Base-by-base conservation (phyloP, 2,113 vertebrate genomes). In the Phycodurus eques region DNA sequence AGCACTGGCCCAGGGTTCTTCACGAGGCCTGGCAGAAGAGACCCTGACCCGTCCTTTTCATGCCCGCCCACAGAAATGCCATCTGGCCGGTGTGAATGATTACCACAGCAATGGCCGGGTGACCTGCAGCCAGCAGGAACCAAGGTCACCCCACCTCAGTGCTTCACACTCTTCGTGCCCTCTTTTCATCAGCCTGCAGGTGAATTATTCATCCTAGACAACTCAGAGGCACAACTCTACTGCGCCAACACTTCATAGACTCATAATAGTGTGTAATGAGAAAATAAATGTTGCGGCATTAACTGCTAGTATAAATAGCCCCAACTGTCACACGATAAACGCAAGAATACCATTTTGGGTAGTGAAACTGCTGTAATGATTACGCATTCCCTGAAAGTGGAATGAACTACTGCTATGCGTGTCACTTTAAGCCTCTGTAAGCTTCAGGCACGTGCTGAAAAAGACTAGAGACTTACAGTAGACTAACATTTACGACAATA, bases 11-110 rank as follows among this genome's bases (percentile, higher is more conserved):
- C 47, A 75, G 81, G 87, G 83, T 87, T 78, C 88, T 86, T 80
- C 81, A 85, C 87, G 87, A 83, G 79, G 88, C 85, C 85, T 91
- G 88, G 90, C 90, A 82, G 89, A 83, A 90, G 85, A 89, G 87
- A 90, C 89, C 87, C 88, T 90, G 89, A 92, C 92, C 91, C 83
- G 91, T 93, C 92, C 91, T 92, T 92, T 92, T 89, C 85, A 89
- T 61, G 81, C 87, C 90, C 90, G 83, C 93, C 91, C 90, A 92
- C 83, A 73, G 90, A 93, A 92, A 92, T 87, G 89, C 93, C 93
- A 94, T 94, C 93, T 94, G 93, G 92, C 91, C 85, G 87, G 91
- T 92, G 92, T 94, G 91, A 93, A 92, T 93, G 89, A 94, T 94
- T 92, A 92, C 90, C 89, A 88, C 87, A 82, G 91, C 92, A 92